A percentile compares a stretch with the other conserved stretches of the same genome.
Evolutionary conservation across 2,888 invertebrate genomes (phyloP).

Genomic region (Tenthredo notha): DNA sequence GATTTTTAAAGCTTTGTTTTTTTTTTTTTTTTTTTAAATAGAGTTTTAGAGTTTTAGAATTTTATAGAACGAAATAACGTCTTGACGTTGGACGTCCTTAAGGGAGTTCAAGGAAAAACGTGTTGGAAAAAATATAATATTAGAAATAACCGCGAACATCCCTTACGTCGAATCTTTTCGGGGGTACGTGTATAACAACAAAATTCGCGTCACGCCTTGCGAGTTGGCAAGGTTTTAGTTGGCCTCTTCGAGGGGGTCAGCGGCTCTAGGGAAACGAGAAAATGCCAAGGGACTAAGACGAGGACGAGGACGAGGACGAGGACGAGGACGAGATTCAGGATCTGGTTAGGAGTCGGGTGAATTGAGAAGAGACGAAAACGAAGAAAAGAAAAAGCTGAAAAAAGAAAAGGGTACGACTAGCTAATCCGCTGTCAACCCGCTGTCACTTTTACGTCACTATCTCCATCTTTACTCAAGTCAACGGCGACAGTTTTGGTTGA

Average conservation of each 20-base stretch:
- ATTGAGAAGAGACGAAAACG: not conserved
- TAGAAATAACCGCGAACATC: constrained; percentile 18
- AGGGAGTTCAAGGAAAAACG: not conserved
- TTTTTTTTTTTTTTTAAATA: too few species aligned
- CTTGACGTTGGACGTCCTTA: not conserved
- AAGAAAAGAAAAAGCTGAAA: not conserved
- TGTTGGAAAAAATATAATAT: constrained; percentile 22
- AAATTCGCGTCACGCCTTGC: constrained; percentile 68
- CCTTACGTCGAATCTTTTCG: not conserved
- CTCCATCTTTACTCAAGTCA: not conserved
- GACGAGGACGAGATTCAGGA: constrained; percentile 7
- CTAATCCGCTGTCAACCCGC: constrained; percentile 66
- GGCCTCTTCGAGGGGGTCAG: not conserved
- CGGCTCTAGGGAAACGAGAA: constrained; percentile 41
- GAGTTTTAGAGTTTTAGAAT: not conserved
- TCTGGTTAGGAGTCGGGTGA: constrained; percentile 20
- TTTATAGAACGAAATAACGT: not conserved
- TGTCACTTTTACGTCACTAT: constrained; percentile 59
- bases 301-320: not conserved
- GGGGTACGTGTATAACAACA: constrained; percentile 29
- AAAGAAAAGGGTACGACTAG: constrained; percentile 56
- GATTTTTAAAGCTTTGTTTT: not conserved
- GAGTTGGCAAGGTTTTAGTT: constrained; percentile 59
- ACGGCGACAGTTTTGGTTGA: not conserved
- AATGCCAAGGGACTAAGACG: not conserved